A percentile compares a stretch with the other conserved stretches of the same genome.
Conservation (phyloP, 2,888 invertebrate species). For the Trichacis sp. region DNA sequence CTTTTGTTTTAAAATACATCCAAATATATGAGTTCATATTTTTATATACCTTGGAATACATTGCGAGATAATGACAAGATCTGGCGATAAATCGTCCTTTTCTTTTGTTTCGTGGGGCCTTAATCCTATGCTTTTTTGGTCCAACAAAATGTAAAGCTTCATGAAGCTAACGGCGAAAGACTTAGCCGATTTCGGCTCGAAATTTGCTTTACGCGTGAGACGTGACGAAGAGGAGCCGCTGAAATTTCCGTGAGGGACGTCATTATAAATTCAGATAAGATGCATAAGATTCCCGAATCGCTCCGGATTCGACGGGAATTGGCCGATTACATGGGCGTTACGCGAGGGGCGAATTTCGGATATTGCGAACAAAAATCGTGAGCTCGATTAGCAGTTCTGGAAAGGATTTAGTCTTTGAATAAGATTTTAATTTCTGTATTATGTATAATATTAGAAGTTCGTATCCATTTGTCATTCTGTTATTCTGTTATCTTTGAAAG, state of each 20-base stretch:
- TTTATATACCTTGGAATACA: too few species aligned
- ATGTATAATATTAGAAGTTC: too few species aligned
- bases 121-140: too few species aligned
- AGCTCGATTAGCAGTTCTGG: too few species aligned
- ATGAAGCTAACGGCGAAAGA: slow-evolving; percentile 39
- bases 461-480: too few species aligned
- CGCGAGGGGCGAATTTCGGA: neutral
- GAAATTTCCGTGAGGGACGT: slow-evolving; percentile 35
- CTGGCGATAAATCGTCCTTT: slow-evolving; percentile 50
- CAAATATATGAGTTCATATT: too few species aligned
- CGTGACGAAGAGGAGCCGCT: slow-evolving; percentile 55
- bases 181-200: slow-evolving; percentile 48
- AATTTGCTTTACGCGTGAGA: slow-evolving; percentile 59
- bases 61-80: slow-evolving; percentile 34
- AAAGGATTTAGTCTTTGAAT: too few species aligned
- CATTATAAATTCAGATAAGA: slow-evolving; percentile 47
- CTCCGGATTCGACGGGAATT: slow-evolving; percentile 12
- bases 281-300: slow-evolving; percentile 36
- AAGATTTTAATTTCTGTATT: too few species aligned
- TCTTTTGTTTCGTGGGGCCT: slow-evolving; percentile 22
- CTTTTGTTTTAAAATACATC: too few species aligned
- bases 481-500: too few species aligned
- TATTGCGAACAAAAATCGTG: too few species aligned
- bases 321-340: neutral
- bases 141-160: slow-evolving; percentile 42